These are phyloP conservation scores for Cistogaster globosa DNA, from an alignment of 2,888 invertebrate genomes.

Conservation along the genomic window DNA sequence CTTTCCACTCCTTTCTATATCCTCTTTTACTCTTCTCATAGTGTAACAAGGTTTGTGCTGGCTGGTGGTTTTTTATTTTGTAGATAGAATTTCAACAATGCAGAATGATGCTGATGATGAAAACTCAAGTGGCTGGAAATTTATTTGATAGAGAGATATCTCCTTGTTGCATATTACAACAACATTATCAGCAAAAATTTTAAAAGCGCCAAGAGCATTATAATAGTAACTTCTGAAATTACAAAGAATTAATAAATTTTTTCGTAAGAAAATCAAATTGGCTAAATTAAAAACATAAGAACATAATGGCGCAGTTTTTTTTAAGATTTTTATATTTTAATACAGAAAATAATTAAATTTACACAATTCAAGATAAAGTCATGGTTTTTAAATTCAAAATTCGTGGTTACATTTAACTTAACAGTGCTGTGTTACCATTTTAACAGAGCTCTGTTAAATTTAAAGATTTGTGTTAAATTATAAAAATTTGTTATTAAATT, in stretches of 20 bases:
- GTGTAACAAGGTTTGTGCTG: constrained; percentile 7
- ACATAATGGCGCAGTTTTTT: constrained; percentile 25
- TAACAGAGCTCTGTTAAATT: too few relatives aligned
- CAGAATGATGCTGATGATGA: constrained; percentile 64
- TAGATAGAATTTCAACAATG: constrained; percentile 63
- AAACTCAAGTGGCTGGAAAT: constrained; percentile 70
- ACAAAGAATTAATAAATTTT: not conserved
- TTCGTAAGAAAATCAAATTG: constrained; percentile 53
- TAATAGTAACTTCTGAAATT: constrained; percentile 32
- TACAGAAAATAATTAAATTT: too few relatives aligned
- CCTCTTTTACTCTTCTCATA: not conserved
- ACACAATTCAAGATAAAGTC: too few relatives aligned
- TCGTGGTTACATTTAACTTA: too few relatives aligned
- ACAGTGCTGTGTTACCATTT: too few relatives aligned
- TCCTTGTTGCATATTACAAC: constrained; percentile 20
- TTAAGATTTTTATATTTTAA: constrained; percentile 31
- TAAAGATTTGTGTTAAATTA: too few relatives aligned
- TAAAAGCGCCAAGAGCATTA: constrained; percentile 53
- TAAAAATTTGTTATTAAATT: too few relatives aligned
- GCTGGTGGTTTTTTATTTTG: constrained; percentile 30
- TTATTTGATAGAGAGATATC: constrained; percentile 62
- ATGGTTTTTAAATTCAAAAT: too few relatives aligned
- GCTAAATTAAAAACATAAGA: constrained; percentile 60
- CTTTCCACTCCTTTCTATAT: not conserved
- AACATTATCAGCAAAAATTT: constrained; percentile 36